phyloP scores from a whole-genome alignment of 2,797 vertebrate species.

The Lophura swinhoii region DNA sequence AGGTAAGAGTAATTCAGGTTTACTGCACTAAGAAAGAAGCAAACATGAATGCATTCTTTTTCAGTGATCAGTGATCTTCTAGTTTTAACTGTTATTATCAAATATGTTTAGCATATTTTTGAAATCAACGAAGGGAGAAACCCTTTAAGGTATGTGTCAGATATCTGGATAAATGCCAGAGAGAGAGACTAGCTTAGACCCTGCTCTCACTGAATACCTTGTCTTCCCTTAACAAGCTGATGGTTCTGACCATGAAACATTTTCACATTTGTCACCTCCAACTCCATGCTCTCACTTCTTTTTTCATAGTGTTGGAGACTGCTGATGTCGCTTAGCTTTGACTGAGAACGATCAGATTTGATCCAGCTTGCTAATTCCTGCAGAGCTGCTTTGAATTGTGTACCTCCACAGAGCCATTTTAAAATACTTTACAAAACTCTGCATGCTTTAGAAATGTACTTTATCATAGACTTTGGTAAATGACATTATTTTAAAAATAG shows the following conservation, averaged over 20 bases:
- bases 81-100: neutral
- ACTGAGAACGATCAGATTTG: neutral
- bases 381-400: neutral
- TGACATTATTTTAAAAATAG: neutral
- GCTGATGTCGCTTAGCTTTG: neutral
- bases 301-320: neutral
- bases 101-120: neutral
- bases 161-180: neutral
- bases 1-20: neutral
- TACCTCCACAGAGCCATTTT: neutral
- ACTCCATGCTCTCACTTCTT: neutral
- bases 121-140: neutral
- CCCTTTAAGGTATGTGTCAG: neutral
- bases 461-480: neutral
- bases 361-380: neutral
- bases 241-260: neutral
- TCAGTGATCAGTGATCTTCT: neutral
- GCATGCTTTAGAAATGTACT: neutral
- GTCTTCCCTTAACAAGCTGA: neutral
- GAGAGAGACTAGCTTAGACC: neutral
- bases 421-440: neutral
- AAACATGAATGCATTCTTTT: accelerated
- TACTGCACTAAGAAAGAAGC: neutral
- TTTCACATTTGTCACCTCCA: neutral
- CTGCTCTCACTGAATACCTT: neutral